Conservation (phyloP, 2,113 vertebrate genomes). For the Daboia siamensis region DNA sequence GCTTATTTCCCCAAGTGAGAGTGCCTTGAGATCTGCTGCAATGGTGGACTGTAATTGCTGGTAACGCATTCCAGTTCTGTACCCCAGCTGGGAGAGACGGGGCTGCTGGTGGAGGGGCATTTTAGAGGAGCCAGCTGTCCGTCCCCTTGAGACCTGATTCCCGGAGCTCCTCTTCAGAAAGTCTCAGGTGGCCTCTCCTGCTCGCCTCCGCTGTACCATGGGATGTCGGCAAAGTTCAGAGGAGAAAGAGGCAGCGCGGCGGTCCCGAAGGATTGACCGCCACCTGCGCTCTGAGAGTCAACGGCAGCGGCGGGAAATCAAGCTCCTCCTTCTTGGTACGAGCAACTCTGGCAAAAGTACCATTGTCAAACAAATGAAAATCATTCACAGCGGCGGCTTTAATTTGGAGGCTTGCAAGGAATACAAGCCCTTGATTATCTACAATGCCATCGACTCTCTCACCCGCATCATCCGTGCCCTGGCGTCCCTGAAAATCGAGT, state of each 20-base stretch:
- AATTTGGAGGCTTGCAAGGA: constrained; percentile 98
- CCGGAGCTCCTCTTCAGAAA: neutral
- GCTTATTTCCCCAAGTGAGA: constrained; percentile 39
- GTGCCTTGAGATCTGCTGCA: constrained; percentile 69
- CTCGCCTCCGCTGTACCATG: constrained; percentile 77
- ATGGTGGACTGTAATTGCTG: constrained; percentile 55
- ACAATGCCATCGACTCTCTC: constrained; percentile 98
- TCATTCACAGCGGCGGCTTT: constrained; percentile 97
- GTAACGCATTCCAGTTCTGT: constrained; percentile 44
- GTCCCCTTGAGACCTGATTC: neutral
- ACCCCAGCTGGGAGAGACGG: constrained; percentile 48
- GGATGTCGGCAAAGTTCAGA: constrained; percentile 99
- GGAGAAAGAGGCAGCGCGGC: constrained; percentile 97
- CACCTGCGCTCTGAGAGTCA: constrained; percentile 98
- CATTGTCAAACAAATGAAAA: constrained; percentile 99
- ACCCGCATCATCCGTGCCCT: constrained; percentile 96
- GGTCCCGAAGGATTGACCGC: constrained; percentile 96
- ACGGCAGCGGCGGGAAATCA: constrained; percentile 94
- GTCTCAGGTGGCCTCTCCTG: constrained; percentile 35
- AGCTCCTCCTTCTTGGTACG: constrained; percentile 93
- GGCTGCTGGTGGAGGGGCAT: neutral
- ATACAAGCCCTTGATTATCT: constrained; percentile 96
- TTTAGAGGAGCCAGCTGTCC: neutral
- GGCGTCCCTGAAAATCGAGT: constrained; percentile 93
- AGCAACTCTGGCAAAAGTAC: constrained; percentile 99